A percentile compares a stretch with the other conserved stretches of the same genome.
These are phyloP conservation scores for Pammene fasciana DNA, from an alignment of 2,888 invertebrate species.

Conservation along the genomic window DNA sequence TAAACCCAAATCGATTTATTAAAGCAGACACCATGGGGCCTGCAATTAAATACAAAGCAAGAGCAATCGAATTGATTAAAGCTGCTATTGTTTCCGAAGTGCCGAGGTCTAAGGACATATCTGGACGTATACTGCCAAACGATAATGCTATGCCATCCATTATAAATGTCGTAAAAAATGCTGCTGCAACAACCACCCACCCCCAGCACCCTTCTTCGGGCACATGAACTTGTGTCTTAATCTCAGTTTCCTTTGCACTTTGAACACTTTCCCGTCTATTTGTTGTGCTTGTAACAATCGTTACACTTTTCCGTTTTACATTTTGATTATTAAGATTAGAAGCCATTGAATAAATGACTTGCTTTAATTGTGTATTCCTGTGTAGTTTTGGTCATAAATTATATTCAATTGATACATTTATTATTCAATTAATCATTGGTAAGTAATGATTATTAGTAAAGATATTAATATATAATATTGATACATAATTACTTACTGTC, in stretches of 20 bases:
- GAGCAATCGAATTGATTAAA: slow-evolving; percentile 68
- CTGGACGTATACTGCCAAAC: slow-evolving; percentile 67
- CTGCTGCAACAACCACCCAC: slow-evolving; percentile 69
- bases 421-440: no score
- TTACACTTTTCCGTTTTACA: slow-evolving; percentile 55
- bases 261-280: slow-evolving; percentile 58
- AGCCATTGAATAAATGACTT: not conserved
- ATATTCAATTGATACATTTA: no score
- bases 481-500: no score
- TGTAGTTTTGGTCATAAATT: not conserved
- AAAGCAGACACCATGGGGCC: slow-evolving; percentile 71
- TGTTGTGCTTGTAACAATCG: slow-evolving; percentile 61
- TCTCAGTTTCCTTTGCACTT: slow-evolving; percentile 74
- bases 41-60: slow-evolving; percentile 67
- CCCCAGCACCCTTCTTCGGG: slow-evolving; percentile 76
- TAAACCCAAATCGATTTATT: slow-evolving; percentile 75
- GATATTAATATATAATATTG: no score
- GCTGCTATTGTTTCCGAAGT: slow-evolving; percentile 59
- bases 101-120: slow-evolving; percentile 63
- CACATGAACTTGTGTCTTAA: slow-evolving; percentile 72
- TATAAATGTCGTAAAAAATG: slow-evolving; percentile 63
- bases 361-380: not conserved
- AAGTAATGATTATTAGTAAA: no score
- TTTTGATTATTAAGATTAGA: slow-evolving; percentile 15
- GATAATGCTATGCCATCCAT: slow-evolving; percentile 70